Conservation (phyloP, 2,888 invertebrate genomes). For the Iphiclides podalirius region DNA sequence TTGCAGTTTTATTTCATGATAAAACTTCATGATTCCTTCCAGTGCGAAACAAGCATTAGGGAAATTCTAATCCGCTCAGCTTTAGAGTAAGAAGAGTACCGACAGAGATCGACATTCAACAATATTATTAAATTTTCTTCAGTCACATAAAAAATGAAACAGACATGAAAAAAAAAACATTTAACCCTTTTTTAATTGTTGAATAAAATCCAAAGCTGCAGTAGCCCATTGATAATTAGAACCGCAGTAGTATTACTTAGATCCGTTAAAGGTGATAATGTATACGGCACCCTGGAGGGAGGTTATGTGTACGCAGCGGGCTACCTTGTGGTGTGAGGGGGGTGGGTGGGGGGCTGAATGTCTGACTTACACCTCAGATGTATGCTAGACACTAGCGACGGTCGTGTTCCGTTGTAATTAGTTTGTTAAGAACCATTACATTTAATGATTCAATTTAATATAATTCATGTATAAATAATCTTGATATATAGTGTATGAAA, state of each 20-base stretch:
- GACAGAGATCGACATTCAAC: no score
- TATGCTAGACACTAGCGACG: slow-evolving; percentile 57
- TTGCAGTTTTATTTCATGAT: slow-evolving; percentile 9
- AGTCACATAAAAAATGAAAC: no score
- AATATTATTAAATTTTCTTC: no score
- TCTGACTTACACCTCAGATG: slow-evolving; percentile 57
- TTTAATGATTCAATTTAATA: no score
- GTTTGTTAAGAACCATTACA: no score
- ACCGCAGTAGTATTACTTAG: not conserved
- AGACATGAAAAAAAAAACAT: no score
- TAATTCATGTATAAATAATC: no score
- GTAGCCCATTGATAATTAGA: not conserved
- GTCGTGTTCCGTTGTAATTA: slow-evolving; percentile 65
- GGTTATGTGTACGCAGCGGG: slow-evolving; percentile 43
- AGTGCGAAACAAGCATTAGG: not conserved
- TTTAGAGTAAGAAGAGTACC: no score
- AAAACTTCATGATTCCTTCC: not conserved
- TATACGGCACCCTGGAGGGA: not conserved
- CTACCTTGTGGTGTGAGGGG: slow-evolving; percentile 1
- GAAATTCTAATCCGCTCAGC: no score
- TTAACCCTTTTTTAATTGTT: no score
- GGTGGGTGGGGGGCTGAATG: slow-evolving; percentile 1
- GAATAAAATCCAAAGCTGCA: no score
- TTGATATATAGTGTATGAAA: no score
- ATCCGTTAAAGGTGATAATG: slow-evolving; percentile 4